Evolutionary conservation across 2,888 invertebrate genomes (phyloP).

Genomic region (Penaeus monodon): DNA sequence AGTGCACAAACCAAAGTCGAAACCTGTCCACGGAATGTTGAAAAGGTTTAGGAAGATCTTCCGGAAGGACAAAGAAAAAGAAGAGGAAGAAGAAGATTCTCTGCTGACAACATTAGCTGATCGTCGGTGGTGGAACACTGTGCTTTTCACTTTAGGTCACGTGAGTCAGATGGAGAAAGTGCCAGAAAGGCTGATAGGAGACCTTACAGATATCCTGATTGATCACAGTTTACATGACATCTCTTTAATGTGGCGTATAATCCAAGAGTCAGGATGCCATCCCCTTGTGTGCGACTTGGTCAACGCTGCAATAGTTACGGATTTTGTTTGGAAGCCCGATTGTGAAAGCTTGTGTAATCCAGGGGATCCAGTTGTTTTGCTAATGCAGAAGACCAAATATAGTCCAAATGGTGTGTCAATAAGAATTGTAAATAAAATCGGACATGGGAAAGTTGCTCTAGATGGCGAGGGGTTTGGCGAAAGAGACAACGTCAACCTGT

Average conservation of each 20-base stretch:
- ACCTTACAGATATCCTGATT: too few relatives aligned
- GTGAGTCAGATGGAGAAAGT: too few relatives aligned
- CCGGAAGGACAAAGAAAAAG: too few relatives aligned
- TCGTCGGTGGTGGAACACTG: not conserved
- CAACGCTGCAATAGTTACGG: not conserved
- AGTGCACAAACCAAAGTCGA: too few relatives aligned
- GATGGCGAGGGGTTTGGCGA: not conserved
- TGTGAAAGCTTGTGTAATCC: slow-evolving; percentile 22
- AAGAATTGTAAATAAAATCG: not conserved
- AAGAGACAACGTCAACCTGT: slow-evolving; percentile 3
- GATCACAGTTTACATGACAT: not conserved
- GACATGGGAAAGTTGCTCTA: not conserved
- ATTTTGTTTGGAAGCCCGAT: slow-evolving; percentile 23
- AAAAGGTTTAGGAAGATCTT: too few relatives aligned
- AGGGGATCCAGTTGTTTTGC: slow-evolving; percentile 1
- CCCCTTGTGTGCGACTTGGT: slow-evolving; percentile 28
- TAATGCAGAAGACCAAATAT: slow-evolving; percentile 31
- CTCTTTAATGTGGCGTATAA: slow-evolving; percentile 20
- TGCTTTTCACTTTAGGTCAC: too few relatives aligned
- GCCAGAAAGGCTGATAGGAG: too few relatives aligned
- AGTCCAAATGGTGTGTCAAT: not conserved
- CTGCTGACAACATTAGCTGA: not conserved
- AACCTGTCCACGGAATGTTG: too few relatives aligned
- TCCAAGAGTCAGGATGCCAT: slow-evolving; percentile 36
- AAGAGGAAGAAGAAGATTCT: too few relatives aligned